These are phyloP conservation scores for Gadopsis marmoratus DNA, from an alignment of 2,797 vertebrate species.

Conservation along the genomic window DNA sequence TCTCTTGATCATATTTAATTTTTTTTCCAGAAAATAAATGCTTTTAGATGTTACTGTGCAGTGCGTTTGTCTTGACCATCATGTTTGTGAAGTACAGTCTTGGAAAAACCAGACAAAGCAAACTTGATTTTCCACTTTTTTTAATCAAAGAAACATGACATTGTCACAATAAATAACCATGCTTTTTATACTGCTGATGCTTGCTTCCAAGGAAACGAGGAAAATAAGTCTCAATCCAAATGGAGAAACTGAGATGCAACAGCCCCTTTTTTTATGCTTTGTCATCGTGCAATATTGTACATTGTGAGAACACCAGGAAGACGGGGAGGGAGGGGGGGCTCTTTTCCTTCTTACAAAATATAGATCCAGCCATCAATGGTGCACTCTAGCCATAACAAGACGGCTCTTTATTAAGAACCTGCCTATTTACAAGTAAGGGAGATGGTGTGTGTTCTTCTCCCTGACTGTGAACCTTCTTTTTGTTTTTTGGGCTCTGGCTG, in stretches of 20 bases:
- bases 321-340: constrained; percentile 38
- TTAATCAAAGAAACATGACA: constrained; percentile 88
- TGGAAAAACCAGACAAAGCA: constrained; percentile 8
- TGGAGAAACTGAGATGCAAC: constrained; percentile 75
- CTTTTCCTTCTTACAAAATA: constrained; percentile 78
- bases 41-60: constrained; percentile 86
- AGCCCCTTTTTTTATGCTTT: constrained; percentile 59
- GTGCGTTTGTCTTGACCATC: constrained; percentile 45
- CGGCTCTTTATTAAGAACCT: constrained; percentile 84
- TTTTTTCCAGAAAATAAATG: constrained; percentile 93
- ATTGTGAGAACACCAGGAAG: constrained; percentile 77
- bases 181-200: constrained; percentile 82
- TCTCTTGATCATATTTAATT: constrained; percentile 89
- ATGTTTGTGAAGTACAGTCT: constrained; percentile 1
- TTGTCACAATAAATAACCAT: constrained; percentile 91
- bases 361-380: constrained; percentile 80
- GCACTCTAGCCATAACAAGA: constrained; percentile 76
- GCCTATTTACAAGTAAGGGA: constrained; percentile 88
- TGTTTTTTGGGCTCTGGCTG: constrained; percentile 36
- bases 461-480: constrained; percentile 21
- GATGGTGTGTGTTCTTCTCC: constrained; percentile 13
- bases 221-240: constrained; percentile 74
- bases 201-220: constrained; percentile 71
- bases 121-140: constrained; percentile 67
- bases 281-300: constrained; percentile 82